phyloP scores from a whole-genome alignment of 2,113 vertebrate species.

The Cololabis saira region DNA sequence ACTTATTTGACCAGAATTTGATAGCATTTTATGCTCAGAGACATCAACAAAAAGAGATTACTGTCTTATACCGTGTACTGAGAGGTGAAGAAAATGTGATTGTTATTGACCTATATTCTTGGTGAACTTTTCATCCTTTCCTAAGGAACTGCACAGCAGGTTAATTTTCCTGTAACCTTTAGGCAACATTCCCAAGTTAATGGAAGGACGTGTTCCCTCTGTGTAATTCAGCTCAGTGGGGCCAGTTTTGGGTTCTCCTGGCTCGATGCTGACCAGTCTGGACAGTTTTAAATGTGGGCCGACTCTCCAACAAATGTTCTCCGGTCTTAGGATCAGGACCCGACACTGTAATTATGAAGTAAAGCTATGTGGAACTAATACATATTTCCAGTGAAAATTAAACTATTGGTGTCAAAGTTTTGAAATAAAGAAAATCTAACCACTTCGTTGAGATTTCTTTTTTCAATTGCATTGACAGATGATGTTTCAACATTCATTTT shows the following conservation, averaged over 20 bases:
- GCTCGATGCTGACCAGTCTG: no score
- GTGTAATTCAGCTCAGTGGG: conserved; percentile 47
- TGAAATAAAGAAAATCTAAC: no score
- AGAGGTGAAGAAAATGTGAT: conserved; percentile 13
- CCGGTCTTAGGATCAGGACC: no score
- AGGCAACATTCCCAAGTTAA: conserved; percentile 30
- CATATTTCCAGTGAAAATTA: no score
- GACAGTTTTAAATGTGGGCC: no score
- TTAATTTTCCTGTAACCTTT: conserved; percentile 56
- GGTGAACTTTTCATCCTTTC: conserved; percentile 52
- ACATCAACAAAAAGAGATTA: conserved; percentile 9
- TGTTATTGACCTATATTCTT: conserved; percentile 44
- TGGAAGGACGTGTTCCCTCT: conserved; percentile 33
- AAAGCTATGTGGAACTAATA: no score
- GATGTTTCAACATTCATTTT: no score
- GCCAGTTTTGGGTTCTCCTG: neutral
- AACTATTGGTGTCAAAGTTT: no score
- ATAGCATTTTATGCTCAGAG: conserved; percentile 16
- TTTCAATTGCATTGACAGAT: no score
- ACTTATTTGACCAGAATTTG: conserved; percentile 43
- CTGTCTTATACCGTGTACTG: neutral
- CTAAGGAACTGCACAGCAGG: conserved; percentile 28
- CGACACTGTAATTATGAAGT: no score
- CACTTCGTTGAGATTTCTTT: no score
- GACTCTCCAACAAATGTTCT: no score